A percentile compares a stretch with the other conserved stretches of the same genome.
Evolutionary conservation across 2,113 vertebrate genomes (phyloP).

Genomic region (Sylvicapra grimmia): DNA sequence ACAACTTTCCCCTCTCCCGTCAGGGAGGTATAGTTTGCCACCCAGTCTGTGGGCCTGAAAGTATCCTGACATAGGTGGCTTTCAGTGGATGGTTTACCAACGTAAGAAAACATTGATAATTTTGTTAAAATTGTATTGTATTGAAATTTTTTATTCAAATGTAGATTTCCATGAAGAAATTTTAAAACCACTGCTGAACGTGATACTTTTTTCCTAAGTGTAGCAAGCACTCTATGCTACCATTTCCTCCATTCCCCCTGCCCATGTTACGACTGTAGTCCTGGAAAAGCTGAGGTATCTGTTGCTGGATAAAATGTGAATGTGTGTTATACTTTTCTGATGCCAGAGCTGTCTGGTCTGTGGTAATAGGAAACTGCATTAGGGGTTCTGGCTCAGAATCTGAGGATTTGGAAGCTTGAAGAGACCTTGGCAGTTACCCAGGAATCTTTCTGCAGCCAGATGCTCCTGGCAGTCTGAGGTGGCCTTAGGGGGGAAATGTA

Average conservation of each 20-base stretch:
- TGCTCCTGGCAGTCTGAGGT: neutral
- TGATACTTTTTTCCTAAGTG: neutral
- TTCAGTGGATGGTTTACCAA: neutral
- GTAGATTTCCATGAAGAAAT: neutral
- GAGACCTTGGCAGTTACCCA: neutral
- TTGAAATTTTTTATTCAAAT: neutral
- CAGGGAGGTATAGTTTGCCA: neutral
- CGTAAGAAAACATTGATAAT: neutral
- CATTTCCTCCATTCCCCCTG: neutral
- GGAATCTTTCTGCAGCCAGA: neutral
- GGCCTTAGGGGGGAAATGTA: neutral
- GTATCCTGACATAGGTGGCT: neutral
- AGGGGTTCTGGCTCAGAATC: neutral
- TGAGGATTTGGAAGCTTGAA: neutral
- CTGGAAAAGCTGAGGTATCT: neutral
- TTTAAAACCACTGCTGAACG: neutral
- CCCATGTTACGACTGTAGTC: neutral
- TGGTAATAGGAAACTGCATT: neutral
- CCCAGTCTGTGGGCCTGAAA: neutral
- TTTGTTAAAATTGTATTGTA: neutral
- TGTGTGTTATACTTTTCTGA: neutral
- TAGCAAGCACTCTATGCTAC: neutral
- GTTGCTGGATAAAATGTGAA: neutral
- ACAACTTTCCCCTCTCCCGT: neutral
- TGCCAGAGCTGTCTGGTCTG: neutral